Percentiles rank a stretch among this genome's conserved stretches.
Evolutionary conservation across 2,888 invertebrate species (phyloP).

Genomic region (Brachyopa scutellaris): DNA sequence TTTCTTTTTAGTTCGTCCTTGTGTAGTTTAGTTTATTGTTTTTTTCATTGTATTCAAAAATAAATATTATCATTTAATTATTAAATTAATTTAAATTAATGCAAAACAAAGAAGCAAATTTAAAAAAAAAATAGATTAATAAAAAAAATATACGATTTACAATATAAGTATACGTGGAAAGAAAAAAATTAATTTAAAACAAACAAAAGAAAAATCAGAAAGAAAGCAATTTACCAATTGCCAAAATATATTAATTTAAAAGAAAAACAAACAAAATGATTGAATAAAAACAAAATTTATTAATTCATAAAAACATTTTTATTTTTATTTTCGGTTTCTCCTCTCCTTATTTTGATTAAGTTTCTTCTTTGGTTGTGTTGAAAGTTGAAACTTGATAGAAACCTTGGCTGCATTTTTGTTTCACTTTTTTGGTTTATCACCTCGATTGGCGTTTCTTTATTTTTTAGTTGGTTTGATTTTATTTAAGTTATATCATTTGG

Average conservation of each 20-base stretch:
- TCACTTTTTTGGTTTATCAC: background rate
- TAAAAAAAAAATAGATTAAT: conserved; percentile 9
- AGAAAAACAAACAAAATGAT: conserved; percentile 38
- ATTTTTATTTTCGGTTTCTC: conserved; percentile 21
- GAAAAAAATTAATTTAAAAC: conserved; percentile 41
- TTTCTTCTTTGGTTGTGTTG: too few species aligned
- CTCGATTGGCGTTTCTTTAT: background rate
- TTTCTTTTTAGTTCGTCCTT: conserved; percentile 59
- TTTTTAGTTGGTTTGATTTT: too few species aligned
- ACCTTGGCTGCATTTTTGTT: background rate
- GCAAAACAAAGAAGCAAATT: conserved; percentile 12
- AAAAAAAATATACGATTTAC: conserved; percentile 62
- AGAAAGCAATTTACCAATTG: conserved; percentile 63
- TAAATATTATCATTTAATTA: conserved; percentile 49
- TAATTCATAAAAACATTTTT: conserved; percentile 55
- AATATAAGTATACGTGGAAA: conserved; percentile 60
- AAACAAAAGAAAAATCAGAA: conserved; percentile 25
- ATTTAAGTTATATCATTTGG: too few species aligned
- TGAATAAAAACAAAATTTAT: conserved; percentile 58
- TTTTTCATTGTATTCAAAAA: conserved; percentile 30
- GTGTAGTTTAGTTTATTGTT: conserved; percentile 49
- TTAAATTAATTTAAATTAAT: conserved; percentile 55
- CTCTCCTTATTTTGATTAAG: conserved; percentile 18
- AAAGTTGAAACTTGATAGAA: too few species aligned
- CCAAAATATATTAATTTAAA: conserved; percentile 70